phyloP scores from a whole-genome alignment of 1,140 invertebrate species.

The Lordiphosa collinella region DNA sequence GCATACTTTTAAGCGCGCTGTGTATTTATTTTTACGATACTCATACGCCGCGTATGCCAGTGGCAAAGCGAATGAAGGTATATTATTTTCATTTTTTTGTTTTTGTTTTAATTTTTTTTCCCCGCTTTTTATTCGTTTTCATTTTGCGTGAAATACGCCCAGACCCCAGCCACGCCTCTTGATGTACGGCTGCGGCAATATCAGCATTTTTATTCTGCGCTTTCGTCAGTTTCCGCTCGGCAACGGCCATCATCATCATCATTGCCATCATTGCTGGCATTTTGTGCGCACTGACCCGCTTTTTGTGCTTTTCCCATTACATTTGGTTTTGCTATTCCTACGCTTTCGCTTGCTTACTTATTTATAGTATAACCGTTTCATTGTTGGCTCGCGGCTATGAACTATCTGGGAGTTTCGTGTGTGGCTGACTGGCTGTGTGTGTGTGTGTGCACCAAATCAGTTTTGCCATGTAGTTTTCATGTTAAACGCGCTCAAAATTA shows the following conservation, averaged over 20 bases:
- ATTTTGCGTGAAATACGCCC: slow-evolving; percentile 59
- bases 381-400: slow-evolving; percentile 70
- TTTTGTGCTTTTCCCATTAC: slow-evolving; percentile 71
- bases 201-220: slow-evolving; percentile 63
- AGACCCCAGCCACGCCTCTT: slow-evolving; percentile 11
- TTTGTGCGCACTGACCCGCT: slow-evolving; percentile 73
- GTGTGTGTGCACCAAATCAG: slow-evolving; percentile 58
- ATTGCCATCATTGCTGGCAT: slow-evolving; percentile 41
- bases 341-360: slow-evolving; percentile 51
- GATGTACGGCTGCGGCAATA: slow-evolving; percentile 54
- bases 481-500: slow-evolving; percentile 76
- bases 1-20: slow-evolving; percentile 47
- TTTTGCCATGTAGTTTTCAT: slow-evolving; percentile 75
- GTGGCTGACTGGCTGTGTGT: not conserved
- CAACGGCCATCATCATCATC: slow-evolving; percentile 51
- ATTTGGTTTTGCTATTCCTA: slow-evolving; percentile 57
- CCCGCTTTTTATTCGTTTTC: slow-evolving; percentile 45
- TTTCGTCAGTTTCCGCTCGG: slow-evolving; percentile 59
- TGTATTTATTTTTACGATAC: slow-evolving; percentile 58
- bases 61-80: slow-evolving; percentile 6
- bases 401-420: slow-evolving; percentile 45
- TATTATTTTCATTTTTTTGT: slow-evolving; percentile 37
- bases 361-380: slow-evolving; percentile 77
- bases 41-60: slow-evolving; percentile 46
- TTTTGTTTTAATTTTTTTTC: slow-evolving; percentile 22